Conservation (phyloP, 1,140 invertebrate species). For the Lethrus apterus region DNA sequence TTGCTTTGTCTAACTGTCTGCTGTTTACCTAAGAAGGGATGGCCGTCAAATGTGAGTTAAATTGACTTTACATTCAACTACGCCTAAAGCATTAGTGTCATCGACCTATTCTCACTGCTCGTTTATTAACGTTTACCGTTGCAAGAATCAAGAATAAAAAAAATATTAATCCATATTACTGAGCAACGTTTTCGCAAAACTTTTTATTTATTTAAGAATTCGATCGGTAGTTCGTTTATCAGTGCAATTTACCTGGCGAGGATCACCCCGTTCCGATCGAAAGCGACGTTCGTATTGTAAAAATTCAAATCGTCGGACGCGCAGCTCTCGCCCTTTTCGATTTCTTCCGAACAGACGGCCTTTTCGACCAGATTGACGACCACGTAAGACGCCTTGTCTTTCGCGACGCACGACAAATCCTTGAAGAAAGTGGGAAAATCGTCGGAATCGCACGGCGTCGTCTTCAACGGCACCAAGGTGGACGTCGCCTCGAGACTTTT, state of each 20-base stretch:
- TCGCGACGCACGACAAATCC: slow-evolving; percentile 39
- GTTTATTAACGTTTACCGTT: too few relatives aligned
- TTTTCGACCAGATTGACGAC: slow-evolving; percentile 64
- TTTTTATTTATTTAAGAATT: too few relatives aligned
- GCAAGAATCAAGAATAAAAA: too few relatives aligned
- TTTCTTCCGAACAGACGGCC: slow-evolving; percentile 47
- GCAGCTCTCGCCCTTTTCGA: slow-evolving; percentile 32
- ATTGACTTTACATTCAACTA: too few relatives aligned
- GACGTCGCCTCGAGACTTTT: slow-evolving; percentile 4
- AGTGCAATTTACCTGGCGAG: slow-evolving; percentile 22
- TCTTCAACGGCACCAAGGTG: slow-evolving; percentile 24
- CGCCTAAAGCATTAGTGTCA: too few relatives aligned
- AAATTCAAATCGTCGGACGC: slow-evolving; percentile 41
- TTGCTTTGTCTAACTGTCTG: too few relatives aligned
- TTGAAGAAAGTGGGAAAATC: slow-evolving; percentile 38
- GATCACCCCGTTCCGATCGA: slow-evolving; percentile 41
- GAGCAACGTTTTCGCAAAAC: too few relatives aligned
- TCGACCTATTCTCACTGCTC: too few relatives aligned
- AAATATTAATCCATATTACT: too few relatives aligned
- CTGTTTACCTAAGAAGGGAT: too few relatives aligned
- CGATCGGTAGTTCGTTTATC: too few relatives aligned
- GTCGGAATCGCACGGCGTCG: not conserved
- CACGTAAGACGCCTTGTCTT: slow-evolving; percentile 45
- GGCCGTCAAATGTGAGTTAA: too few relatives aligned
- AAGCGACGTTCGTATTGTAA: slow-evolving; percentile 70